These are phyloP conservation scores for Drosophila pallidifrons DNA, from an alignment of 1,140 invertebrate species.

Conservation along the genomic window DNA sequence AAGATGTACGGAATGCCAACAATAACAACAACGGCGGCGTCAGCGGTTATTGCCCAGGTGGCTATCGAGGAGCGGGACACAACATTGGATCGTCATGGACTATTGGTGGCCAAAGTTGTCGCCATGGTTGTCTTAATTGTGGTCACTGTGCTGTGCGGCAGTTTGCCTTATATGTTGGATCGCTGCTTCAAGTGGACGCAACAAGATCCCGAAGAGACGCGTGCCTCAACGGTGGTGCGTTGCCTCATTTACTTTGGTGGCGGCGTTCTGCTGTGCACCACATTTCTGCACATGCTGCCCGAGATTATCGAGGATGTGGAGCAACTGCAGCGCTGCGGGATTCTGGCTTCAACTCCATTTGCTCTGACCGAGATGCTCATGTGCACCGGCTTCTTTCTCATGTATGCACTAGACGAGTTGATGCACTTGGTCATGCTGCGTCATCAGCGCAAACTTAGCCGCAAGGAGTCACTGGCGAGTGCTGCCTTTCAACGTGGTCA, in stretches of 20 bases:
- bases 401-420: conserved; percentile 93
- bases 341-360: conserved; percentile 86
- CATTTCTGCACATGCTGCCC: conserved; percentile 95
- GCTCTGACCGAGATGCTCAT: conserved; percentile 90
- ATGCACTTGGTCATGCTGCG: conserved; percentile 89
- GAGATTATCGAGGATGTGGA: conserved; percentile 91
- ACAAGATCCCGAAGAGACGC: conserved; percentile 84
- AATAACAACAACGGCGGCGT: background rate
- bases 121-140: conserved; percentile 89
- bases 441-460: conserved; percentile 80
- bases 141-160: conserved; percentile 89
- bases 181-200: conserved; percentile 87
- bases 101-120: conserved; percentile 88
- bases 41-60: background rate
- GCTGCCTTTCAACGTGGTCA: conserved; percentile 73
- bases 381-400: conserved; percentile 92
- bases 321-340: conserved; percentile 85
- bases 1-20: conserved; percentile 41
- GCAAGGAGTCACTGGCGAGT: conserved; percentile 58
- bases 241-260: conserved; percentile 94
- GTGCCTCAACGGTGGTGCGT: conserved; percentile 85
- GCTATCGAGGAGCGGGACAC: background rate
- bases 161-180: conserved; percentile 89
- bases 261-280: conserved; percentile 95
- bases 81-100: conserved; percentile 66